Conservation (phyloP, 2,113 vertebrate genomes). For the Callaeas wilsoni region DNA sequence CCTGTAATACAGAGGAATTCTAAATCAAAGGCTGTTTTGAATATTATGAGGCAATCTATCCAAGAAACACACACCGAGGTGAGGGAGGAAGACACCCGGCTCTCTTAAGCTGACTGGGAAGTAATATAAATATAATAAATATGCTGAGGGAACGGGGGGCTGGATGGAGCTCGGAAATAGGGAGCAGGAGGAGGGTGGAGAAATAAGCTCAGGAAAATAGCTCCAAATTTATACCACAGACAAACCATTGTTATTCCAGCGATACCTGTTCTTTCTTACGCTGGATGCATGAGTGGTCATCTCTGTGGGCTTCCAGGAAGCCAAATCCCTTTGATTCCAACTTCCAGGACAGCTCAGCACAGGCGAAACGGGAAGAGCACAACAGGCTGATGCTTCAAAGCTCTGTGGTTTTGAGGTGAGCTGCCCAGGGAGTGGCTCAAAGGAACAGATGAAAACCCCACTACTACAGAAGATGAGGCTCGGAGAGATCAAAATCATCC, state of each 20-base stretch:
- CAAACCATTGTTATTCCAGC: background rate
- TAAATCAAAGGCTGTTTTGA: background rate
- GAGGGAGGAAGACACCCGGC: background rate
- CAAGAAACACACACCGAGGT: rapidly evolving
- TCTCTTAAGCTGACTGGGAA: background rate
- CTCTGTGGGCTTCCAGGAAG: background rate
- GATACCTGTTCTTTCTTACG: rapidly evolving
- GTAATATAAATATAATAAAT: background rate
- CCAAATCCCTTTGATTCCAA: background rate
- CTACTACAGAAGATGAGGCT: background rate
- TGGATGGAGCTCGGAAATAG: background rate
- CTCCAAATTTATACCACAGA: background rate
- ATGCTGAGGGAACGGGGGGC: background rate
- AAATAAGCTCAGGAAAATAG: background rate
- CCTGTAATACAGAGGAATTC: background rate
- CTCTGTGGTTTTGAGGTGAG: background rate
- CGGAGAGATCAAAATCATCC: background rate
- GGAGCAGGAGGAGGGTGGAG: background rate
- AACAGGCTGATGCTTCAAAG: background rate
- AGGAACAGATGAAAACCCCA: rapidly evolving
- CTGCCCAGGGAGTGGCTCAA: background rate
- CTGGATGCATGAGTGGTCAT: background rate
- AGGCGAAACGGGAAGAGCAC: background rate
- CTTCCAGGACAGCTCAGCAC: background rate
- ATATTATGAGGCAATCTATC: background rate